Base-by-base conservation (phyloP, 2,113 vertebrate species). In the Chloroceryle aenea region DNA sequence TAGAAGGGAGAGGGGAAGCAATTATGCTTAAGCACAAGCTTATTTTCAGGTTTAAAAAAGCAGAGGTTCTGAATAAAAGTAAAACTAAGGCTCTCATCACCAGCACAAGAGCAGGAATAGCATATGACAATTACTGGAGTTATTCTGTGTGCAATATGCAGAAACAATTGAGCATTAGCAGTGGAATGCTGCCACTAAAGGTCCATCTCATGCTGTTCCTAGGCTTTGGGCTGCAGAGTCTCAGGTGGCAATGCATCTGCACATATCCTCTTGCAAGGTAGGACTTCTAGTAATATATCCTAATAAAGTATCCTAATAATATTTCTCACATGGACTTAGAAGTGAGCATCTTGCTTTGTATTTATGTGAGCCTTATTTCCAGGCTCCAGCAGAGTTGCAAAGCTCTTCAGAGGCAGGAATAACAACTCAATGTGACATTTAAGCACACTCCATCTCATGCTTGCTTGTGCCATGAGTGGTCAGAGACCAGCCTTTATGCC, bases 401-500 rank as follows among this genome's bases (percentile, higher is more conserved):
- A 86, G 38, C 52, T 68, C 66, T 95, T 86, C 56, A 91, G 61
- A 95, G 32, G 3, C 32, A 47, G 45, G 14, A 21, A 69, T 67
- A 89, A 90, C 63, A 89, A 63, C 58, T 61, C 55, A 38, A 27
- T 72, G 50, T 90, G 83, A 90, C 95, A 92, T 94, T 96, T 94
- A 63, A 86, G 34, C 26, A 74, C 52, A 88, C 32, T 82, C 62
- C 56, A 34, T 42, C 15, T 7, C 17, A 18, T 22, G 30, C 43
- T 88, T 73, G 21, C 74, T 69, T 82, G 67, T 48, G 87, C 58
- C 29, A 13, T 72, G 58, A 89, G 55, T 58, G 82, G 48, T 26
- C 85, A 72, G 68, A 72, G 40, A 79, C 42, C 11, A 52, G 45
- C 43, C 62, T 78, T 94, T 83, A 50, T 91, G 75, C 19, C 36